Conservation (phyloP, 2,797 vertebrate genomes). For the Helostoma temminkii region DNA sequence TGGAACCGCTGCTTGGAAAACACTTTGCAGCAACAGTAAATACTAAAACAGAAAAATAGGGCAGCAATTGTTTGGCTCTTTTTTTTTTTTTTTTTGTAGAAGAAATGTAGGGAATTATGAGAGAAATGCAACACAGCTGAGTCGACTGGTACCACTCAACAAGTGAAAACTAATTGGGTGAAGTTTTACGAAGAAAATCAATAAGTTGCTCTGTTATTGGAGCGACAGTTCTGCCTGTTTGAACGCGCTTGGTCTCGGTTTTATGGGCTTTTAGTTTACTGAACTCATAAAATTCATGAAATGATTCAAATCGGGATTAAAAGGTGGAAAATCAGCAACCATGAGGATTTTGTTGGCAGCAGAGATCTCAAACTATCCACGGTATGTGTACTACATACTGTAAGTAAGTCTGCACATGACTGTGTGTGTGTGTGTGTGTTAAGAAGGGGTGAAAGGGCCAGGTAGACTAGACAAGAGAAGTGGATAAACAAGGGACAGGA, state of each 20-base stretch:
- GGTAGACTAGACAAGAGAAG: constrained; percentile 57
- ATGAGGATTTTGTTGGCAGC: constrained; percentile 24
- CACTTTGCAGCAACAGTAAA: constrained; percentile 35
- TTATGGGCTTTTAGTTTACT: constrained; percentile 24
- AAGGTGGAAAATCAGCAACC: no score
- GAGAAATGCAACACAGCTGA: background rate
- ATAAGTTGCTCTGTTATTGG: background rate
- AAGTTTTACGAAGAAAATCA: constrained; percentile 6
- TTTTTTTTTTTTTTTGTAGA: constrained; percentile 1
- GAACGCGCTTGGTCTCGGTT: no score
- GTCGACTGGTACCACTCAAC: background rate
- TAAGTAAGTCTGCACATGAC: no score
- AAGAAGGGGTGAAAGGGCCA: constrained; percentile 43
- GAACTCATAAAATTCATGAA: constrained; percentile 15
- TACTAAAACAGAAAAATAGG: constrained; percentile 18
- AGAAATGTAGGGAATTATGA: constrained; percentile 9
- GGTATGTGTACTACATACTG: background rate
- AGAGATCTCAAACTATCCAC: background rate
- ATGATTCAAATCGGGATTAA: background rate
- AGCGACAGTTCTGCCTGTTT: background rate
- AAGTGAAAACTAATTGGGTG: constrained; percentile 6
- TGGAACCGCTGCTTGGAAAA: constrained; percentile 19
- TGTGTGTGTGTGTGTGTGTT: constrained; percentile 14
- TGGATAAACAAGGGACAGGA: constrained; percentile 63
- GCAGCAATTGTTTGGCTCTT: constrained; percentile 11